Evolutionary conservation across 2,113 vertebrate genomes (phyloP).

Genomic region (Scolopax mira): DNA sequence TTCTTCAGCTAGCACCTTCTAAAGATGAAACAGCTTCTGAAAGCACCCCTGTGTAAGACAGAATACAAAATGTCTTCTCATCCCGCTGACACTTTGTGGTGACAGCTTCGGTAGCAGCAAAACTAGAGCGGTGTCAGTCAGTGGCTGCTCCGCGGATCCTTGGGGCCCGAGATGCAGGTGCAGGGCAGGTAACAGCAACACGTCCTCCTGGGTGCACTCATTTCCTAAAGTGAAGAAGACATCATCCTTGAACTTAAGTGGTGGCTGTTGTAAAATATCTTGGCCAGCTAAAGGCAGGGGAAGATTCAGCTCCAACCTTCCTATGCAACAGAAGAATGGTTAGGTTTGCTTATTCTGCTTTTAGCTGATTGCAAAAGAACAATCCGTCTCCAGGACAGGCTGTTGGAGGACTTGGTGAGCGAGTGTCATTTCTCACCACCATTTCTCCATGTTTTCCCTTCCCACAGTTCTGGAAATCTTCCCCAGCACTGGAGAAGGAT

Average conservation of each 20-base stretch:
- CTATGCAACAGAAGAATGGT: neutral
- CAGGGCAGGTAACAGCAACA: fast-evolving
- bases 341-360: neutral
- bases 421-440: neutral
- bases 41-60: neutral
- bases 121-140: neutral
- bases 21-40: conserved; percentile 6
- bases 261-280: neutral
- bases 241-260: neutral
- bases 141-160: neutral
- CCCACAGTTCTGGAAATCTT: neutral
- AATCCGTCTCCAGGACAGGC: conserved; percentile 1
- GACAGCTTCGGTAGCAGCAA: neutral
- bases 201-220: neutral
- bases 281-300: neutral
- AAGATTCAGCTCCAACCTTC: neutral
- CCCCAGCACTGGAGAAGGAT: neutral
- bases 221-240: neutral
- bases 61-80: neutral
- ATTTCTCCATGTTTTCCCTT: neutral
- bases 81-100: neutral
- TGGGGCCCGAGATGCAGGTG: neutral
- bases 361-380: neutral
- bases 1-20: neutral
- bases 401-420: neutral